Conservation (phyloP, 2,113 vertebrate genomes). For the Lophotis ruficrista region DNA sequence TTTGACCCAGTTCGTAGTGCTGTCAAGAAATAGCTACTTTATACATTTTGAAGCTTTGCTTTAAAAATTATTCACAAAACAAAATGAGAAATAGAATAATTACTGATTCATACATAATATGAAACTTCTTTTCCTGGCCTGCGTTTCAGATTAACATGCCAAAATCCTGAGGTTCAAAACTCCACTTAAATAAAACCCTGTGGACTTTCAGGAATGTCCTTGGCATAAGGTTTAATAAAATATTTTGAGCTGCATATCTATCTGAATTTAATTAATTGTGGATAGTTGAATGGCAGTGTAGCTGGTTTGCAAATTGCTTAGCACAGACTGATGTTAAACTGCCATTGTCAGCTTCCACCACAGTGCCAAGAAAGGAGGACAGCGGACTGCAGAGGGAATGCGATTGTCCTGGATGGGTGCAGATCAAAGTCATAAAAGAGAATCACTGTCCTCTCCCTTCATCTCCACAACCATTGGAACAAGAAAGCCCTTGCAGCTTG, state of each 20-base stretch:
- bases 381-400: background rate
- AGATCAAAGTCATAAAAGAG: background rate
- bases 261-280: conserved; percentile 76
- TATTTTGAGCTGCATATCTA: conserved; percentile 67
- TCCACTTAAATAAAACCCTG: conserved; percentile 71
- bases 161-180: conserved; percentile 72
- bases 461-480: background rate
- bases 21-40: conserved; percentile 25
- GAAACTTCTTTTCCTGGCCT: conserved; percentile 72
- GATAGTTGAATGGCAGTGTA: conserved; percentile 58
- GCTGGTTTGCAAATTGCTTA: conserved; percentile 45
- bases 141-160: conserved; percentile 70
- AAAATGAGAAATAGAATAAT: conserved; percentile 59
- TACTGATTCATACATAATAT: conserved; percentile 63
- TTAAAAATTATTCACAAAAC: conserved; percentile 37
- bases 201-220: conserved; percentile 74
- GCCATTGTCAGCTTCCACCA: background rate
- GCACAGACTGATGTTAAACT: conserved; percentile 11
- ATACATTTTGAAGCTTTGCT: background rate
- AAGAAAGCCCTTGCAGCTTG: background rate
- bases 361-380: background rate
- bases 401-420: background rate
- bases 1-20: background rate
- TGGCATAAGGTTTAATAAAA: conserved; percentile 60
- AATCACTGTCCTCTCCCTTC: background rate